Percentiles rank a stretch among this genome's conserved stretches.
These are phyloP conservation scores for Ciconia maguari DNA, from an alignment of 2,113 vertebrate genomes.

Conservation along the genomic window DNA sequence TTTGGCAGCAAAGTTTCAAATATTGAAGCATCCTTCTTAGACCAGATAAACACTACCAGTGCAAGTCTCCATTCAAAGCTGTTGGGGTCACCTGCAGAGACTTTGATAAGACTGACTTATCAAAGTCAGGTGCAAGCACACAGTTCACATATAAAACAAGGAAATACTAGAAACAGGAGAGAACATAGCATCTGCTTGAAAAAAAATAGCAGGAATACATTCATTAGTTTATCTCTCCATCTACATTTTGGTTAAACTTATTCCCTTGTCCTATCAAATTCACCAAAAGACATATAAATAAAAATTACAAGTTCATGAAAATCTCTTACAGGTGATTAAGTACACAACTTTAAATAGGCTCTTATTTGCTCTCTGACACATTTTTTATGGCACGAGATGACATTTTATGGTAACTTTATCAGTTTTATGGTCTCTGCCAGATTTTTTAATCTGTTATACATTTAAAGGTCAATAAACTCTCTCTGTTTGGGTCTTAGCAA, in stretches of 20 bases:
- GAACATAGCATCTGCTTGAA: neutral
- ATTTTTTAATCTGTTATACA: conserved; percentile 1
- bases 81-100: neutral
- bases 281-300: neutral
- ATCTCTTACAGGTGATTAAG: neutral
- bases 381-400: neutral
- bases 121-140: neutral
- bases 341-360: neutral
- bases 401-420: conserved; percentile 8
- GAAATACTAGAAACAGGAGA: neutral
- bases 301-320: neutral
- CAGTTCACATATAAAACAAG: neutral
- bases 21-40: neutral
- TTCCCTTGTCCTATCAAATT: neutral
- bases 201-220: neutral
- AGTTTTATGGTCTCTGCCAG: neutral
- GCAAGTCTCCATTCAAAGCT: neutral
- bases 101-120: neutral
- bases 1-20: neutral
- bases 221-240: neutral
- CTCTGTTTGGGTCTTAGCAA: neutral
- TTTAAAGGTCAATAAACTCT: conserved; percentile 5
- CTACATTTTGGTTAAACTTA: neutral
- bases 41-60: neutral
- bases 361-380: neutral